Evolutionary conservation across 2,888 invertebrate species (phyloP), one percentile per base, ranked within the genome.

Genomic region (Trachelus tabidus): DNA sequence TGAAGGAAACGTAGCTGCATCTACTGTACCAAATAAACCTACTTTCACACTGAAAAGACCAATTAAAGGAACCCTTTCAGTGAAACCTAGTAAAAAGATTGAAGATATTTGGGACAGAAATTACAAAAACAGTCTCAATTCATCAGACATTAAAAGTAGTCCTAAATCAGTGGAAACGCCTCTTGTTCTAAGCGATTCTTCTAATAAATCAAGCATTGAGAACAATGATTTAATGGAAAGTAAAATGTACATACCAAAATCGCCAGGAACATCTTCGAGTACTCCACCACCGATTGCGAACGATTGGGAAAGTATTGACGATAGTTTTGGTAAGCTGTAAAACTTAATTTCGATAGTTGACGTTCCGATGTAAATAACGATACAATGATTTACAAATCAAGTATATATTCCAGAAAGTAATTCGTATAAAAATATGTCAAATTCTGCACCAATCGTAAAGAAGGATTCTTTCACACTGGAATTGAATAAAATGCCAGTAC

Each of bases 41-140:
- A 79, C 81, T 35, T 91, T 91, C 76, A 86, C 89, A 76, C 80
- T 90, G 12, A 91, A 90, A 77, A 85, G 87, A 69, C 91, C 91
- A 9, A 83, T 90, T 1, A 88, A 88, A 80, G 89, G 89, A 15
- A 85, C 84, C 15, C 81, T 91, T 23, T 79, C 82, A 34, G 78
- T 81, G 33, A 77, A 83, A 68, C 80, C 87, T 33, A 85, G 87
- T 4, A 88, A 86, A 79, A 83, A 85, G 37, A 87, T 87, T 35
- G 87, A 84, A 68, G 84, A 86, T 74, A 81, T 90, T 78, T 87
- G 86, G 83, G 85, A 88, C 73, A 88, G 87, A 68, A 83, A 83
- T 68, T 79, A 81, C n/a, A 73, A 78, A 78, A 79, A 75, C 71
- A 31, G 15, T 34, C 31, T 71, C 9, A 71, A 71, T 71, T 33